These are phyloP conservation scores for Pristionchus japonicus DNA, from an alignment of 2,888 invertebrate genomes.

Conservation along the genomic window DNA sequence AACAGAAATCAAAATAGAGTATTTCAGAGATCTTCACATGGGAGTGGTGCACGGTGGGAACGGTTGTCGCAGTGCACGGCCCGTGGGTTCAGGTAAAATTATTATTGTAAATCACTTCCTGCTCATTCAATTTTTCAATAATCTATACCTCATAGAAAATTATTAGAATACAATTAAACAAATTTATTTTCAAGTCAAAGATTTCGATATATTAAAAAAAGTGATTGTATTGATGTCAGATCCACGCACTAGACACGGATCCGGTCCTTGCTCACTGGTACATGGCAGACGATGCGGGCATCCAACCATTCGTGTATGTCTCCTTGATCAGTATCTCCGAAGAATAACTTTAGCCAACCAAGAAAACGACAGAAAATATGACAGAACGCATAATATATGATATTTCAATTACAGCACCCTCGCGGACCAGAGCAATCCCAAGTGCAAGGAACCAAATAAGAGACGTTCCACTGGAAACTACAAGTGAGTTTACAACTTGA, in stretches of 20 bases:
- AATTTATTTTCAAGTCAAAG: too few relatives aligned
- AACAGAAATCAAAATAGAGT: too few relatives aligned
- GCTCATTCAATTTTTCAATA: background rate
- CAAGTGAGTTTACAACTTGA: background rate
- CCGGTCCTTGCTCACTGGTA: conserved; percentile 23
- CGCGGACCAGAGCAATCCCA: background rate
- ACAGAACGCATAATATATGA: background rate
- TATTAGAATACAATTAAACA: too few relatives aligned
- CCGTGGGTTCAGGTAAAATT: conserved; percentile 24
- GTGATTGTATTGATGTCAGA: background rate
- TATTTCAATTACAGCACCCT: background rate
- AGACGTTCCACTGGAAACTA: conserved; percentile 6
- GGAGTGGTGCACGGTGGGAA: conserved; percentile 9
- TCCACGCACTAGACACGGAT: conserved; percentile 12
- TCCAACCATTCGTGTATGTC: background rate
- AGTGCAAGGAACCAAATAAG: conserved; percentile 20
- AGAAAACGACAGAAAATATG: background rate
- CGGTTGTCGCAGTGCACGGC: background rate
- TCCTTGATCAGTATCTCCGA: background rate
- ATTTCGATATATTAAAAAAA: background rate
- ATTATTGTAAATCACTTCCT: too few relatives aligned
- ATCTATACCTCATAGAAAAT: too few relatives aligned
- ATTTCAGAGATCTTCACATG: background rate
- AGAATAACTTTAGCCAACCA: too few relatives aligned
- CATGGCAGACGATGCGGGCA: conserved; percentile 8